Conservation (phyloP, 1,140 invertebrate genomes). For the Pseudomyrmex dendroicus region DNA sequence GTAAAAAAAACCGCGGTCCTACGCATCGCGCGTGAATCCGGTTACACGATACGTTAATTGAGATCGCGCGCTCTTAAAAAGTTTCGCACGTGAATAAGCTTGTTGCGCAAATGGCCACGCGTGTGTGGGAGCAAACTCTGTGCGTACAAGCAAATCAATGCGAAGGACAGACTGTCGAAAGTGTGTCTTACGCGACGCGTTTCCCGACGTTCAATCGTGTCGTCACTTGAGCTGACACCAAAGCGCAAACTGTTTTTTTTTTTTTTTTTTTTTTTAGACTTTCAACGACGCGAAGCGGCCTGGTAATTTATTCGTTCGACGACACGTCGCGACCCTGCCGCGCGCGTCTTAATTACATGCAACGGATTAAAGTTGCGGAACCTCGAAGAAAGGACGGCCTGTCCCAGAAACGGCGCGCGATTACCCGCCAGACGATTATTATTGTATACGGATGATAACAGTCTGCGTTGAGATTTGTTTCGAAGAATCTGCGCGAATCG, state of each 20-base stretch:
- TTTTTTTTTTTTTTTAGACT: constrained; percentile 1
- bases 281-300: constrained; percentile 17
- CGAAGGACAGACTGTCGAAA: not conserved
- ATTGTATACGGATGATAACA: not conserved
- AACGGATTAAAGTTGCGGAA: constrained; percentile 19
- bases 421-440: not conserved
- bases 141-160: constrained; percentile 24
- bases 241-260: constrained; percentile 61
- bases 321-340: not conserved
- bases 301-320: constrained; percentile 62
- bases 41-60: constrained; percentile 22
- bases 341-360: constrained; percentile 38
- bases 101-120: not conserved
- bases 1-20: not conserved
- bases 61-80: constrained; percentile 13
- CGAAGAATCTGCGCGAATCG: not conserved
- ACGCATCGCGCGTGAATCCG: constrained; percentile 28
- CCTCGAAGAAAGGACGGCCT: not conserved
- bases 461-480: not conserved
- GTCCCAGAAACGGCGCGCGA: constrained; percentile 10
- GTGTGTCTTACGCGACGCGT: constrained; percentile 25
- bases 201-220: constrained; percentile 62
- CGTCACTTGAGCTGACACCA: constrained; percentile 62
- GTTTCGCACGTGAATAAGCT: constrained; percentile 13
- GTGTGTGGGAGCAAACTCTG: not conserved